Conservation (phyloP, 2,113 vertebrate genomes). For the Eonycteris spelaea region DNA sequence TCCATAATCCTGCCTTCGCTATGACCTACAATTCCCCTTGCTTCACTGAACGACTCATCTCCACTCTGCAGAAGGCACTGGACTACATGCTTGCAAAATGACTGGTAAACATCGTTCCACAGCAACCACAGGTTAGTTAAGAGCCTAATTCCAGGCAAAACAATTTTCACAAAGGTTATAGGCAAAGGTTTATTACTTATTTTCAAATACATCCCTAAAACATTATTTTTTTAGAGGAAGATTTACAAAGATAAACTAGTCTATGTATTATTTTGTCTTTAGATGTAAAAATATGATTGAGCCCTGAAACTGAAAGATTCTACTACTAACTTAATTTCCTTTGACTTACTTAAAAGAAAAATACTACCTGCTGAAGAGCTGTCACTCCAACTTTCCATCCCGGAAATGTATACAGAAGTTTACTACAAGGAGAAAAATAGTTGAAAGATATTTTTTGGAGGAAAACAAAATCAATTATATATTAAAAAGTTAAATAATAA, state of each 20-base stretch:
- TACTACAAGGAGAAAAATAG: conserved; percentile 83
- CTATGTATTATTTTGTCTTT: background rate
- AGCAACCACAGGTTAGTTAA: background rate
- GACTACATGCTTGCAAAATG: background rate
- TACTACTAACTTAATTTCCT: background rate
- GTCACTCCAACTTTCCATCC: conserved; percentile 92
- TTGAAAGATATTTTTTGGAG: background rate
- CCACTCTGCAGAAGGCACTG: background rate
- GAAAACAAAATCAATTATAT: background rate
- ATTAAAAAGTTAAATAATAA: conserved; percentile 28
- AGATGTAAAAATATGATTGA: background rate
- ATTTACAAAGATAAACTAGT: background rate
- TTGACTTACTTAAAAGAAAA: conserved; percentile 19
- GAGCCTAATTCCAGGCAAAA: background rate
- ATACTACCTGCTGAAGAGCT: conserved; percentile 88
- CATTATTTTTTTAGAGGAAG: background rate
- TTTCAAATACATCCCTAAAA: conserved; percentile 39
- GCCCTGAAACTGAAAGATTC: background rate
- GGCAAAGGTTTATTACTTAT: background rate
- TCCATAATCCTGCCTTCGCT: background rate
- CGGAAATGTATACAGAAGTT: conserved; percentile 90
- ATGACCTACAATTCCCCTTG: background rate
- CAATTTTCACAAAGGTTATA: background rate
- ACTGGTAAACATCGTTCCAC: background rate
- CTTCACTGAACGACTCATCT: background rate